Conservation (phyloP, 30 jellyfish, hydroid and myxozoan genomes). For the Aurelia aurita region DNA sequence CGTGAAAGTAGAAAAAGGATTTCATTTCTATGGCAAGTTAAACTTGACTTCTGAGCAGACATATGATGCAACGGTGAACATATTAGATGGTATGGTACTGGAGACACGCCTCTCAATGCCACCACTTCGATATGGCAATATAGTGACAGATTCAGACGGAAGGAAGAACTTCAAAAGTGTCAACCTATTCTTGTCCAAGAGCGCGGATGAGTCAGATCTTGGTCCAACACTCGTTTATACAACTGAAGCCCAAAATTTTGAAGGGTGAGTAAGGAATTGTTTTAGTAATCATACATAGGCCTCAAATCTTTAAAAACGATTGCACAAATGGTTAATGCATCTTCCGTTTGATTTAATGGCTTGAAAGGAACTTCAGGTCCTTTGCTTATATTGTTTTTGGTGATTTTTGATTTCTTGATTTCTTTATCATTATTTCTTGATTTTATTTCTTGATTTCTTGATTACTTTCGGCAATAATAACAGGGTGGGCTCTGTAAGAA, state of each 20-base stretch:
- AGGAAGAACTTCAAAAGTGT: conserved; percentile 16
- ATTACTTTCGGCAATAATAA: no score
- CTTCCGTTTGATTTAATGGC: no score
- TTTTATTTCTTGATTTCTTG: no score
- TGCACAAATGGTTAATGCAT: no score
- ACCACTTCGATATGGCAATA: conserved; percentile 34
- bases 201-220: conserved; percentile 14
- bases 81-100: conserved; percentile 14
- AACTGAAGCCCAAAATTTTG: neutral
- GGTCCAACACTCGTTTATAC: conserved; percentile 30
- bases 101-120: conserved; percentile 9
- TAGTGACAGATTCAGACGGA: conserved; percentile 4
- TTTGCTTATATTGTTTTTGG: no score
- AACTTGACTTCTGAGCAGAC: conserved; percentile 16
- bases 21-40: conserved; percentile 48
- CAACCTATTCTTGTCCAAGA: conserved; percentile 40
- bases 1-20: conserved; percentile 27
- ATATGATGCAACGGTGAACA: conserved; percentile 13
- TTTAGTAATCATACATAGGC: neutral
- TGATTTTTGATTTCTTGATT: no score
- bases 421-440: no score
- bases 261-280: neutral
- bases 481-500: no score
- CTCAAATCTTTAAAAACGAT: no score
- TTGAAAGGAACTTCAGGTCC: no score